Percentiles rank a stretch among this genome's conserved stretches.
Conservation (phyloP, 2,113 vertebrate species). For the Aythya baeri region DNA sequence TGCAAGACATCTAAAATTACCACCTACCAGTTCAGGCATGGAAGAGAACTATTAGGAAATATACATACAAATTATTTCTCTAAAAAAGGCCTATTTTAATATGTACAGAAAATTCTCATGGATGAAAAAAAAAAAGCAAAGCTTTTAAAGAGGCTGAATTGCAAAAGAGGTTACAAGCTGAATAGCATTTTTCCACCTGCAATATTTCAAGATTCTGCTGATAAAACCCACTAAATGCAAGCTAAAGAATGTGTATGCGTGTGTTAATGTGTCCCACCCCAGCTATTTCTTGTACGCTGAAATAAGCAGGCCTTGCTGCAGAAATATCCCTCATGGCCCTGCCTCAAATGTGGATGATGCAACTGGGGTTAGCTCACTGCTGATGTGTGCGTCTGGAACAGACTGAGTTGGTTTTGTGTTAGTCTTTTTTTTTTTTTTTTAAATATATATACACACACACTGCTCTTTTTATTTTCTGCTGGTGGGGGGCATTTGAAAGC, state of each 20-base stretch:
- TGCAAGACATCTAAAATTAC: not conserved
- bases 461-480: slow-evolving; percentile 47
- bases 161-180: not conserved
- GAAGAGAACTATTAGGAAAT: not conserved
- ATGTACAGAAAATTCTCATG: not conserved
- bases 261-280: slow-evolving; percentile 41
- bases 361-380: slow-evolving; percentile 70
- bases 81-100: not conserved
- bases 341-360: slow-evolving; percentile 66
- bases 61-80: not conserved
- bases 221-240: slow-evolving; percentile 18
- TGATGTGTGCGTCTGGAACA: slow-evolving; percentile 64
- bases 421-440: not conserved
- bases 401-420: not conserved
- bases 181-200: slow-evolving; percentile 12
- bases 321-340: slow-evolving; percentile 52
- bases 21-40: not conserved
- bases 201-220: slow-evolving; percentile 38
- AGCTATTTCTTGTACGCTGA: not conserved
- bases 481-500: not conserved
- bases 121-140: not conserved
- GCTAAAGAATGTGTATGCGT: not conserved
- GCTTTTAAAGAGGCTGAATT: not conserved
- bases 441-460: slow-evolving; percentile 5
- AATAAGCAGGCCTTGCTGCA: not conserved